Base-by-base conservation (phyloP, 2,888 invertebrate genomes). In the Serripes groenlandicus region DNA sequence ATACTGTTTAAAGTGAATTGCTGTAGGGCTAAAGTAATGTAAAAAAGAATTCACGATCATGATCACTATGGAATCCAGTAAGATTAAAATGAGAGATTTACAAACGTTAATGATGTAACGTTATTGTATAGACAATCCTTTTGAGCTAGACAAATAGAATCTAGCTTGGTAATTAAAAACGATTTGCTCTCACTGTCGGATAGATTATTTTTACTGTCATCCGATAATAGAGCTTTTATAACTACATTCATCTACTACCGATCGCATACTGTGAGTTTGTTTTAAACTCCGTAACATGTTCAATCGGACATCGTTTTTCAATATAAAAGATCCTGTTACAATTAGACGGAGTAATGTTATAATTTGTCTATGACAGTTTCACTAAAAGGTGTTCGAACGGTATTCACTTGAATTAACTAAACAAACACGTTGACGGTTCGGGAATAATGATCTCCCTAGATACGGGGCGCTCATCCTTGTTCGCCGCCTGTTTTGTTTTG, bases 241-340 rank as follows among this genome's bases (percentile, higher is more conserved):
- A 49, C 49, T 21, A 49, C 21, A 49, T 49, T 49, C 49, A 49
- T 49, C 49, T 49, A 49, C 15, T 21, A 62, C 18, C 32, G 62
- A 35, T 66, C 23, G 15, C 66, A 23, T 18, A 32, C 42, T 28
- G 34, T n/a, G 66, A 42, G 35, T 26, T n/a, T 28, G 35, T 26
- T 37, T 23, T 42, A 18, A 42, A 35, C 42, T 66, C 37, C 66
- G 66, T 42, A 26, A 66, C 66, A 66, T 28, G 35, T 34, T 49
- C 21, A 77, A 77, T 32, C 64, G 77, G 66, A 78, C 77, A 78
- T 54, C 52, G 77, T 56, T 78, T 66, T 78, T 62, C 77, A 71
- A 78, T 78, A 71, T 70, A 54, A 56, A 30, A 34, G 42, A 23
- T 78, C 77, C 26, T 54, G 62, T 78, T 71, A 37, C 77, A 78